These are phyloP conservation scores for Pogoniulus pusillus DNA, from an alignment of 2,797 vertebrate genomes.

Conservation along the genomic window DNA sequence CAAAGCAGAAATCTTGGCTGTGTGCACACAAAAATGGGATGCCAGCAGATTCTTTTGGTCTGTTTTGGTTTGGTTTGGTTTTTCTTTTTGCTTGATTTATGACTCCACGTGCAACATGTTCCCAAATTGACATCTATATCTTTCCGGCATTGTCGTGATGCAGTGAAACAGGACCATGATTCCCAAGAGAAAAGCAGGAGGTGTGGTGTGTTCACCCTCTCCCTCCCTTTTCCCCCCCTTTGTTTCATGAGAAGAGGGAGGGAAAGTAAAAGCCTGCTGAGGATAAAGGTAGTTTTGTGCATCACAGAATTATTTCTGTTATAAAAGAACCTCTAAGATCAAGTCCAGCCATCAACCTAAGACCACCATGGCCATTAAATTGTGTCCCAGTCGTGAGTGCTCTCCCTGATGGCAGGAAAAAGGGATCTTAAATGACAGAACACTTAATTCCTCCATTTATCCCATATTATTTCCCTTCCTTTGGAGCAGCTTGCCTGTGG, in stretches of 20 bases:
- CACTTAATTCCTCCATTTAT: not conserved
- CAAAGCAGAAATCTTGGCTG: constrained; percentile 30
- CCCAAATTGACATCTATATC: not conserved
- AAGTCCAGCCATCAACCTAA: too few species aligned
- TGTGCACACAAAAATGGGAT: not conserved
- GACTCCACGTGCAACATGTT: not conserved
- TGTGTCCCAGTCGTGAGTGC: too few species aligned
- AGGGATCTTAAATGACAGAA: not conserved
- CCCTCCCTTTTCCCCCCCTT: too few species aligned
- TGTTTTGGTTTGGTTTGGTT: not conserved
- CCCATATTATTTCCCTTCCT: not conserved
- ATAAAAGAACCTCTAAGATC: too few species aligned
- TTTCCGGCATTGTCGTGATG: not conserved
- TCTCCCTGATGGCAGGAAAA: not conserved
- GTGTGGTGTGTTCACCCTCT: accelerated
- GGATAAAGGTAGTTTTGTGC: not conserved
- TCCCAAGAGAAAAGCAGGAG: not conserved
- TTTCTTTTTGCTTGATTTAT: not conserved
- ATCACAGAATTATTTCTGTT: too few species aligned
- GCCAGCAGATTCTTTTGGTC: not conserved
- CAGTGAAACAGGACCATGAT: not conserved
- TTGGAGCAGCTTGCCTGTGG: accelerated
- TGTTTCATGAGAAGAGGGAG: not conserved
- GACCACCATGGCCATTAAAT: too few species aligned
- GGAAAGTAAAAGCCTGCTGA: not conserved